Evolutionary conservation across 2,888 invertebrate species (phyloP).

Genomic region (Cordilura impudica): DNA sequence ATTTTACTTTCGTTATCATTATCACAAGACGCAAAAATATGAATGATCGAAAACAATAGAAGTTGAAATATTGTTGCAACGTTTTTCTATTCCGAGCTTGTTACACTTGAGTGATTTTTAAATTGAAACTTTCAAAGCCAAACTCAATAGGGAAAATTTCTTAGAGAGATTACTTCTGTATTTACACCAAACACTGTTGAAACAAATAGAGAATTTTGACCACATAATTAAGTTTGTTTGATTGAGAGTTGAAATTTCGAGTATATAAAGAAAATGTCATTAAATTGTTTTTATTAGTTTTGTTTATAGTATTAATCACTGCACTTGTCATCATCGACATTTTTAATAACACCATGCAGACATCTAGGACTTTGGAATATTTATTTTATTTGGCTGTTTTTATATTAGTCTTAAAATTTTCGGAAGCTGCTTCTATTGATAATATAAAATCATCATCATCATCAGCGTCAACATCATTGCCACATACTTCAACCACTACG

Average conservation of each 20-base stretch:
- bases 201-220: slow-evolving; percentile 44
- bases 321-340: slow-evolving; percentile 1
- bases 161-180: slow-evolving; percentile 18
- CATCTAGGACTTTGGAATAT: slow-evolving; percentile 69
- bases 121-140: slow-evolving; percentile 36
- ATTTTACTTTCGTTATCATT: slow-evolving; percentile 51
- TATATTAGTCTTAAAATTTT: slow-evolving; percentile 67
- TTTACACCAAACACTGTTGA: slow-evolving; percentile 19
- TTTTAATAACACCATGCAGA: slow-evolving; percentile 63
- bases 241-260: background rate
- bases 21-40: background rate
- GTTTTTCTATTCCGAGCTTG: slow-evolving; percentile 15
- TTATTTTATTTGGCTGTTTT: slow-evolving; percentile 68
- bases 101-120: slow-evolving; percentile 44
- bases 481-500: slow-evolving; percentile 24
- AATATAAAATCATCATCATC: slow-evolving; percentile 11
- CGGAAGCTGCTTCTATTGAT: slow-evolving; percentile 67
- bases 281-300: slow-evolving; percentile 33
- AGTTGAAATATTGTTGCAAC: slow-evolving; percentile 12
- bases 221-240: slow-evolving; percentile 43
- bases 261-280: slow-evolving; percentile 53
- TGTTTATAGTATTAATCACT: slow-evolving; percentile 3
- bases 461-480: background rate
- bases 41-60: background rate
- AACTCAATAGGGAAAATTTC: background rate